Evolutionary conservation across 2,888 invertebrate genomes (phyloP).

Genomic region (Drosophila nigricruria): DNA sequence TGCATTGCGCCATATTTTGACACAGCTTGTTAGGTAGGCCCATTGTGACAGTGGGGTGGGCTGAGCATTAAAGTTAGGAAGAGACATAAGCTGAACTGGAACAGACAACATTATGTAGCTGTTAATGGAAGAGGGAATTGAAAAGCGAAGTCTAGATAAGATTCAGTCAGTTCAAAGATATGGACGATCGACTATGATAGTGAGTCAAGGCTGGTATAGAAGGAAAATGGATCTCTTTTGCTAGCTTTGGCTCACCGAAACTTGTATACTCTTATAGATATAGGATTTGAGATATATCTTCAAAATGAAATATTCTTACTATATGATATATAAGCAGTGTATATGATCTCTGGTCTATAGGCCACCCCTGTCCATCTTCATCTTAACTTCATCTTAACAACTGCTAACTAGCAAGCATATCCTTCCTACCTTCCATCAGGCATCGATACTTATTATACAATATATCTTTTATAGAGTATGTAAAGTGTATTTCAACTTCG

Average conservation of each 20-base stretch:
- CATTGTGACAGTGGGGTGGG: slow-evolving; percentile 1
- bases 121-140: slow-evolving; percentile 6
- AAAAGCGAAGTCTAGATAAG: neutral
- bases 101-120: slow-evolving; percentile 3
- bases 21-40: slow-evolving; percentile 21
- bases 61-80: neutral
- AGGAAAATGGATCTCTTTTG: neutral
- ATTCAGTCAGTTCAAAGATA: slow-evolving; percentile 2
- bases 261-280: neutral
- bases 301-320: no score
- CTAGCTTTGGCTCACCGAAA: neutral
- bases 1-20: slow-evolving; percentile 45
- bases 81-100: slow-evolving; percentile 3
- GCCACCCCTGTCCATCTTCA: neutral
- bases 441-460: neutral
- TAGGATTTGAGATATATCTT: neutral
- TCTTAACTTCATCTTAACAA: no score
- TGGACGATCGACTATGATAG: neutral
- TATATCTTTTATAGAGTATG: neutral
- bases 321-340: no score
- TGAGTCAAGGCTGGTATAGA: neutral
- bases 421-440: no score
- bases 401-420: neutral
- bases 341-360: no score
- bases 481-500: neutral